phyloP scores from a whole-genome alignment of 2,797 vertebrate genomes.

The Podarcis siculus region DNA sequence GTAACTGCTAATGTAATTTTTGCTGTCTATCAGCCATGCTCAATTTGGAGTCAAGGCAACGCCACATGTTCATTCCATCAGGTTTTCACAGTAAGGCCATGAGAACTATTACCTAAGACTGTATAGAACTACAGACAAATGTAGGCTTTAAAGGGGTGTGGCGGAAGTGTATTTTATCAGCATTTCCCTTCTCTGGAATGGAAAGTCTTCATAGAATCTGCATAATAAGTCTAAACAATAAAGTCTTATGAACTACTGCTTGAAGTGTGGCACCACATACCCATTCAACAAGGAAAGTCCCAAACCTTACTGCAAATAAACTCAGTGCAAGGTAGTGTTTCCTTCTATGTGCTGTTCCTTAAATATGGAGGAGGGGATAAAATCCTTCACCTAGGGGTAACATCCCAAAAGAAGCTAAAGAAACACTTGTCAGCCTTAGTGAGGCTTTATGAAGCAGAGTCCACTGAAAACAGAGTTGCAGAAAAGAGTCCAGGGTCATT shows the following conservation, averaged over 20 bases:
- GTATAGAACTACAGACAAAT: background rate
- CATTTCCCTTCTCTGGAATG: background rate
- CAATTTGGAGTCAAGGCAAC: background rate
- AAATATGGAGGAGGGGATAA: background rate
- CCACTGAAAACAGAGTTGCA: background rate
- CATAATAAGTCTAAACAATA: background rate
- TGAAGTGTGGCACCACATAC: too few species aligned
- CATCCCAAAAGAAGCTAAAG: background rate
- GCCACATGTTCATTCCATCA: background rate
- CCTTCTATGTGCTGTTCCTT: background rate
- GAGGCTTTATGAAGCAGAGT: background rate
- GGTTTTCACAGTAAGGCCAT: background rate
- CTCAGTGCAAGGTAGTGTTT: background rate
- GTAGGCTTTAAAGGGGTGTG: background rate
- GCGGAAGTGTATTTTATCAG: background rate
- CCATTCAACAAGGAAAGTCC: too few species aligned
- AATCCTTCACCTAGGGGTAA: background rate
- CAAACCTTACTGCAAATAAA: too few species aligned
- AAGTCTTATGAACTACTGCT: background rate
- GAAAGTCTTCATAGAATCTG: background rate
- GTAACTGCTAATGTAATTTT: slow-evolving; percentile 1
- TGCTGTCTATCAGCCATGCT: background rate
- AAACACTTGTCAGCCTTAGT: background rate
- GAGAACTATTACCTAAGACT: background rate
- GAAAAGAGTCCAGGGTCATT: background rate